Conservation (phyloP, 2,888 invertebrate species). For the Drosophila mimetica region DNA sequence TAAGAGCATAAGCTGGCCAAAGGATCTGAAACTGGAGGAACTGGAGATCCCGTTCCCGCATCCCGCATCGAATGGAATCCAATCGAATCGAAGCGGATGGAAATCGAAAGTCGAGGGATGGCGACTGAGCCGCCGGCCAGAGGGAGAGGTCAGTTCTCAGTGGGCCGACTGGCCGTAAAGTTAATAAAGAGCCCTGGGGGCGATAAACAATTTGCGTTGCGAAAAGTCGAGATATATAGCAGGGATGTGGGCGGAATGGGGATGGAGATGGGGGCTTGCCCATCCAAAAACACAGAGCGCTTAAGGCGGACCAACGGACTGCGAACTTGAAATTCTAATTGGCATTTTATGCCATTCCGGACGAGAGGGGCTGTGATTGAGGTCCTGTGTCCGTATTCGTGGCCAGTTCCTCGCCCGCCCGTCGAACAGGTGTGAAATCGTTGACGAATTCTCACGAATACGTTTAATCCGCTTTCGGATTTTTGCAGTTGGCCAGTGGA, state of each 20-base stretch:
- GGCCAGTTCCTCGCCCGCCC: slow-evolving; percentile 17
- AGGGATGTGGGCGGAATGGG: background rate
- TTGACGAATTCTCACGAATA: slow-evolving; percentile 83
- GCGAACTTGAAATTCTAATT: slow-evolving; percentile 78
- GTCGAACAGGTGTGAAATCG: slow-evolving; percentile 64
- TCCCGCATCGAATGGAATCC: background rate
- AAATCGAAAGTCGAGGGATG: slow-evolving; percentile 54
- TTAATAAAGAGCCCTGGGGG: slow-evolving; percentile 72
- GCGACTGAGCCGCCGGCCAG: background rate
- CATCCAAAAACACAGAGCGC: slow-evolving; percentile 13
- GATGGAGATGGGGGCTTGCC: background rate
- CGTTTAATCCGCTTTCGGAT: slow-evolving; percentile 82
- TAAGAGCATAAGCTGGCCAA: slow-evolving; percentile 23
- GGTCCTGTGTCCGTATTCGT: slow-evolving; percentile 10
- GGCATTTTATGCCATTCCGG: slow-evolving; percentile 70
- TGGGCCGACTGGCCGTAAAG: slow-evolving; percentile 64
- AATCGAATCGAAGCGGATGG: slow-evolving; percentile 48
- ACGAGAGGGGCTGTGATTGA: slow-evolving; percentile 35
- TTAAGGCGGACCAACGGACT: slow-evolving; percentile 58
- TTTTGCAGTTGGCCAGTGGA: slow-evolving; percentile 58
- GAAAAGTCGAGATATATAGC: slow-evolving; percentile 38
- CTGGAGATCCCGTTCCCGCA: background rate
- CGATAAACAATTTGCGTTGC: slow-evolving; percentile 72
- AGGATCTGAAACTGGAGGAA: background rate
- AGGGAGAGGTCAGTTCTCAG: slow-evolving; percentile 34